Conservation (phyloP, 2,888 invertebrate species). For the Neocrepidodera transversa region DNA sequence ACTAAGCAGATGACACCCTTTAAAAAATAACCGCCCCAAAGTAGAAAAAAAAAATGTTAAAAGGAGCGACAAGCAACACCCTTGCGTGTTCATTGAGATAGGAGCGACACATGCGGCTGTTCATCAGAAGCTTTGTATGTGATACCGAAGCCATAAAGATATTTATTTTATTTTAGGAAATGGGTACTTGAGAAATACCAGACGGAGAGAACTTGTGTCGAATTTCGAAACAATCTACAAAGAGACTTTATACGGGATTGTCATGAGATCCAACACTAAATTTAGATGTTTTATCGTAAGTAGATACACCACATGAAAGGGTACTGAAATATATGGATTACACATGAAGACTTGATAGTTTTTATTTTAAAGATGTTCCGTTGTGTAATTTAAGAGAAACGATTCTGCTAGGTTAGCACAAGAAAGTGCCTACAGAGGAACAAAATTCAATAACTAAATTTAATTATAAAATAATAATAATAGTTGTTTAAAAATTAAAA, state of each 20-base stretch:
- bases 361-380: background rate
- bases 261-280: conserved; percentile 15
- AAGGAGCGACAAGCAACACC: conserved; percentile 2
- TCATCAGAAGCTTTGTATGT: conserved; percentile 8
- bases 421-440: too few relatives aligned
- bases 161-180: conserved; percentile 18
- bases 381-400: background rate
- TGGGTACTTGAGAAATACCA: conserved; percentile 16
- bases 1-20: conserved; percentile 13
- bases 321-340: background rate
- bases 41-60: background rate
- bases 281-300: conserved; percentile 14
- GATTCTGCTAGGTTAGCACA: too few relatives aligned
- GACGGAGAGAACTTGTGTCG: conserved; percentile 9
- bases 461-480: too few relatives aligned
- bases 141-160: conserved; percentile 14
- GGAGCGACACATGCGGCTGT: conserved; percentile 6
- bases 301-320: conserved; percentile 17
- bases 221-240: conserved; percentile 17
- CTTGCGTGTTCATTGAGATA: conserved; percentile 13
- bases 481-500: too few relatives aligned
- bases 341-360: conserved; percentile 1
- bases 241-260: conserved; percentile 13
- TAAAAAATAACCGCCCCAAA: background rate
- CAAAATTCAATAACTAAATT: too few relatives aligned